These are phyloP conservation scores for Resseliella maxima DNA, from an alignment of 2,888 invertebrate genomes.

Conservation along the genomic window DNA sequence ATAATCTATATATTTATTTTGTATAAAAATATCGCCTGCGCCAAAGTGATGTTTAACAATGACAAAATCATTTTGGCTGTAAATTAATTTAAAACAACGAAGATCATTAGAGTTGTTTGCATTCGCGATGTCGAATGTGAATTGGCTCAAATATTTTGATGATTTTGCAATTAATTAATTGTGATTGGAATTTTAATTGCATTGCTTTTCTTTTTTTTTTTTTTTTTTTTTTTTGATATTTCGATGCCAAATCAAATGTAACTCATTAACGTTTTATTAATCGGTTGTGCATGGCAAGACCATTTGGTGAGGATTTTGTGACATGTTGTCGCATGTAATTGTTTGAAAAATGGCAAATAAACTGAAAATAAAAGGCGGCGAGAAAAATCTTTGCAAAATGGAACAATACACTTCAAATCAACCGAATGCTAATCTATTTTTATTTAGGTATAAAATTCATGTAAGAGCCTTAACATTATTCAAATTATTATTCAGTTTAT, in stretches of 20 bases:
- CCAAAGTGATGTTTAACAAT: conserved; percentile 3
- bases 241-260: conserved; percentile 38
- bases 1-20: background rate
- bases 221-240: background rate
- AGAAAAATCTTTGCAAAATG: background rate
- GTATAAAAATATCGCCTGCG: background rate
- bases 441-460: no score
- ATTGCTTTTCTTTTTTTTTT: background rate
- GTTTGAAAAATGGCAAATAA: background rate
- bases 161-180: conserved; percentile 55
- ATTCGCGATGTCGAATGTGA: conserved; percentile 31
- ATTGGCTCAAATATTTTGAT: conserved; percentile 27
- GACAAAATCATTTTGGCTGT: conserved; percentile 30
- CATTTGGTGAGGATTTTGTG: background rate
- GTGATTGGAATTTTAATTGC: conserved; percentile 54
- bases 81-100: conserved; percentile 32
- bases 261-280: conserved; percentile 24
- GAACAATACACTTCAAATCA: no score
- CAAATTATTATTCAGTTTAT: conserved; percentile 53
- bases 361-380: background rate
- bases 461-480: no score
- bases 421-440: background rate
- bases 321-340: background rate
- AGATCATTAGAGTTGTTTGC: conserved; percentile 26
- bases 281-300: background rate